Conservation (phyloP, 2,888 invertebrate species). For the Chamaedrilus cognettii region DNA sequence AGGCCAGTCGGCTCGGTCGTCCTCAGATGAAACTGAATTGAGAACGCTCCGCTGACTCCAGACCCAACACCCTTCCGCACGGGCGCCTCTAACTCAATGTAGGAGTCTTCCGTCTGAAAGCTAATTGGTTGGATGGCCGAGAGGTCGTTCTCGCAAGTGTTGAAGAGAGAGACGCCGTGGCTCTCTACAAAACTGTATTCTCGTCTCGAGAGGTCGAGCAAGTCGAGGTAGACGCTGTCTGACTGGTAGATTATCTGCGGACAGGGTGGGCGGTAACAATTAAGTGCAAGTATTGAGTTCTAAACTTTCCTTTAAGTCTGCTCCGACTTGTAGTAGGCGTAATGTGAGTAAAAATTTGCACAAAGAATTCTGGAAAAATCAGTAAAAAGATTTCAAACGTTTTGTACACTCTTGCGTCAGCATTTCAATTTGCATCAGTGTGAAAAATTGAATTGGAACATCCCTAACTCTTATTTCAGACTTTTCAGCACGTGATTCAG, state of each 20-base stretch:
- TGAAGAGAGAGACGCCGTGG: conserved; percentile 75
- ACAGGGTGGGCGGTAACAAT: no score
- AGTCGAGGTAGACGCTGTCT: conserved; percentile 82
- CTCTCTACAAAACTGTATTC: conserved; percentile 81
- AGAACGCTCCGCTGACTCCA: conserved; percentile 76
- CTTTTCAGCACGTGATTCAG: no score
- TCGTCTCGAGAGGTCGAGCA: conserved; percentile 83
- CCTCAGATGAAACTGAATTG: conserved; percentile 90
- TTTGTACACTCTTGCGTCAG: no score
- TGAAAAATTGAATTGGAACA: no score
- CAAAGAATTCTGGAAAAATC: no score
- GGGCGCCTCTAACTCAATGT: conserved; percentile 68
- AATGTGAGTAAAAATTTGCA: no score
- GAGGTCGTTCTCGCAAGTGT: conserved; percentile 49
- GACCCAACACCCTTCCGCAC: conserved; percentile 71
- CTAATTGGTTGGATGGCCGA: conserved; percentile 76
- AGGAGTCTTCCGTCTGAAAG: conserved; percentile 85
- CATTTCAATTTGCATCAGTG: no score
- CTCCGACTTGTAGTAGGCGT: no score
- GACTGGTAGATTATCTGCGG: conserved; percentile 89
- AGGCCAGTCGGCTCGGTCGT: conserved; percentile 90
- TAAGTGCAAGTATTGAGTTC: no score
- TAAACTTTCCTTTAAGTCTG: no score
- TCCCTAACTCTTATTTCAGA: no score
- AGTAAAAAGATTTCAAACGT: no score